phyloP scores from a whole-genome alignment of 2,888 invertebrate species.

The Tethea ocularis region DNA sequence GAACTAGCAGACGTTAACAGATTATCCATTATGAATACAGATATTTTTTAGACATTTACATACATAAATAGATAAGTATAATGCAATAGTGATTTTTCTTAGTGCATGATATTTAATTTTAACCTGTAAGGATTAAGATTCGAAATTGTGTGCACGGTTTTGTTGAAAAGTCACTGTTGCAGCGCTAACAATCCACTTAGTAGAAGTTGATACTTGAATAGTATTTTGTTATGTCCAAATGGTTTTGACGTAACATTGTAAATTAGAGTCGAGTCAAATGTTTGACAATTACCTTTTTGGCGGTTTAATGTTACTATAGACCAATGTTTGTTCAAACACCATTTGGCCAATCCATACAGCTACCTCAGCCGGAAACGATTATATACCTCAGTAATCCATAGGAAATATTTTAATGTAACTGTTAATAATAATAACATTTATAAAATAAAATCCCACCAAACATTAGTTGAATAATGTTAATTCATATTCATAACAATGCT shows the following conservation, averaged over 20 bases:
- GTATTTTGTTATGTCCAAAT: slow-evolving; percentile 41
- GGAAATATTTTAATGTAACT: slow-evolving; percentile 70
- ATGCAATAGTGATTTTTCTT: neutral
- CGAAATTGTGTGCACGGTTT: neutral
- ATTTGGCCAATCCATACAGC: slow-evolving; percentile 39
- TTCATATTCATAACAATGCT: slow-evolving; percentile 76
- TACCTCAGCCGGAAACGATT: slow-evolving; percentile 73
- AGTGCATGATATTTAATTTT: neutral
- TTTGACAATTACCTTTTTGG: slow-evolving; percentile 16
- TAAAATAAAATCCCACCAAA: slow-evolving; percentile 79
- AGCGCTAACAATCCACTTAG: slow-evolving; percentile 5
- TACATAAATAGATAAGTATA: slow-evolving; percentile 8
- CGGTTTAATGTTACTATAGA: slow-evolving; percentile 11
- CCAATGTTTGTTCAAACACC: slow-evolving; percentile 13
- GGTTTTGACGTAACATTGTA: slow-evolving; percentile 25
- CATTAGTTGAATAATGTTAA: slow-evolving; percentile 67
- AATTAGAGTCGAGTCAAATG: slow-evolving; percentile 13
- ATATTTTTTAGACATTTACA: slow-evolving; percentile 51
- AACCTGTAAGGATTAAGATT: neutral
- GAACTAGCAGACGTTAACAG: slow-evolving; percentile 43
- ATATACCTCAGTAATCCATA: slow-evolving; percentile 80
- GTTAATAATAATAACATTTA: slow-evolving; percentile 64
- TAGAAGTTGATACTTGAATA: slow-evolving; percentile 38
- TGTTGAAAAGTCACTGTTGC: neutral
- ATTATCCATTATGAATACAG: slow-evolving; percentile 53